Conservation (phyloP, 2,113 vertebrate genomes). For the Nettapus auritus region DNA sequence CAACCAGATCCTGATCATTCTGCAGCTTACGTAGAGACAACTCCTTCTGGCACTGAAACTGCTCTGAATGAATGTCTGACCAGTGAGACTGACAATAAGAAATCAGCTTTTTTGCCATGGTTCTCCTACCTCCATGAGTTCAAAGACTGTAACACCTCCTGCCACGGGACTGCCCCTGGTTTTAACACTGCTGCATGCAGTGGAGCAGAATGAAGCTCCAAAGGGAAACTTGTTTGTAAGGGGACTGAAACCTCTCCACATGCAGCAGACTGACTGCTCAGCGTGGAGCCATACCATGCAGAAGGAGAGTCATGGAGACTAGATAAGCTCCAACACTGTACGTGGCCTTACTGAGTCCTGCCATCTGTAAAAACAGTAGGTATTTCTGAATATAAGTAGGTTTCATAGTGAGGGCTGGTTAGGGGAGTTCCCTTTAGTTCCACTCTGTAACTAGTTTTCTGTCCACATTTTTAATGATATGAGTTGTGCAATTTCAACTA, state of each 20-base stretch:
- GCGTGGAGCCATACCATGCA: neutral
- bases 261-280: neutral
- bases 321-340: neutral
- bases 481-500: neutral
- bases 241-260: neutral
- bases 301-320: neutral
- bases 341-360: accelerated
- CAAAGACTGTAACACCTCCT: neutral
- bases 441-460: neutral
- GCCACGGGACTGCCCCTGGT: neutral
- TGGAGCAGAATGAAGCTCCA: neutral
- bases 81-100: neutral
- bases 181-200: neutral
- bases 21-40: neutral
- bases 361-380: neutral
- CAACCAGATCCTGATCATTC: neutral
- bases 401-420: neutral
- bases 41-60: neutral
- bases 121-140: accelerated
- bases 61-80: neutral
- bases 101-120: neutral
- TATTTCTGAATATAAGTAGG: neutral
- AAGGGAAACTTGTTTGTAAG: neutral
- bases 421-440: neutral
- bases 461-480: neutral